A percentile compares a stretch with the other conserved stretches of the same genome.
phyloP scores from a whole-genome alignment of 2,888 invertebrate species.

The Euspilapteryx auroguttella region DNA sequence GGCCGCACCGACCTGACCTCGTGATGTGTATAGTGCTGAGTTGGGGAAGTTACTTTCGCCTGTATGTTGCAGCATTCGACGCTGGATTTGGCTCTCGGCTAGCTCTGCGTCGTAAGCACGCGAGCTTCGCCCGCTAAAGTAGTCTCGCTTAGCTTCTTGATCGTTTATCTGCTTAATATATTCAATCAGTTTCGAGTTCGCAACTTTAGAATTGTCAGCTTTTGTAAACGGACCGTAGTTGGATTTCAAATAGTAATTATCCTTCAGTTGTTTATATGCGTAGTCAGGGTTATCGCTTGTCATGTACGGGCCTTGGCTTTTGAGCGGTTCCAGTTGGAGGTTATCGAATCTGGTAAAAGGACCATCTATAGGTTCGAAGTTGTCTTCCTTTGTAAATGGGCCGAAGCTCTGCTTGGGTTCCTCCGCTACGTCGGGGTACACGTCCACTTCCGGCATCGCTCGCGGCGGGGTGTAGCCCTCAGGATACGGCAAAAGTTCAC shows the following conservation, averaged over 20 bases:
- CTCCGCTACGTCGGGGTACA: conserved; percentile 40
- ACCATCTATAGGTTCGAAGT: conserved; percentile 56
- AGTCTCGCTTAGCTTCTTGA: conserved; percentile 64
- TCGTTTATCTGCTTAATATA: conserved; percentile 70
- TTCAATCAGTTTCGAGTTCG: conserved; percentile 63
- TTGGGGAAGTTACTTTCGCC: conserved; percentile 67
- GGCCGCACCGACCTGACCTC: conserved; percentile 48
- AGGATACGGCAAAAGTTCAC: conserved; percentile 75
- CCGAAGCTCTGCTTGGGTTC: conserved; percentile 47
- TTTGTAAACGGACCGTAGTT: conserved; percentile 66
- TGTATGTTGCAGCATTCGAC: conserved; percentile 71
- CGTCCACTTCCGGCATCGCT: conserved; percentile 60
- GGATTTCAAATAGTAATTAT: conserved; percentile 38
- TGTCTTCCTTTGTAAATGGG: conserved; percentile 65
- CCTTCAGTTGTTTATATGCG: conserved; percentile 41
- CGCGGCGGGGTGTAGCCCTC: conserved; percentile 68
- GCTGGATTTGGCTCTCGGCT: conserved; percentile 64
- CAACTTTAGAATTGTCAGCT: conserved; percentile 62
- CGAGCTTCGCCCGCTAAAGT: conserved; percentile 56
- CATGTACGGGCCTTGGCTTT: conserved; percentile 32
- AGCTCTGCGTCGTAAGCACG: conserved; percentile 42
- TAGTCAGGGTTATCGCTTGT: conserved; percentile 31
- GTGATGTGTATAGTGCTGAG: conserved; percentile 66
- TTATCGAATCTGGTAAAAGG: conserved; percentile 66
- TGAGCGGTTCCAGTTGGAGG: conserved; percentile 34